phyloP scores from a whole-genome alignment of 1,140 invertebrate genomes.

The Drosophila cardini region DNA sequence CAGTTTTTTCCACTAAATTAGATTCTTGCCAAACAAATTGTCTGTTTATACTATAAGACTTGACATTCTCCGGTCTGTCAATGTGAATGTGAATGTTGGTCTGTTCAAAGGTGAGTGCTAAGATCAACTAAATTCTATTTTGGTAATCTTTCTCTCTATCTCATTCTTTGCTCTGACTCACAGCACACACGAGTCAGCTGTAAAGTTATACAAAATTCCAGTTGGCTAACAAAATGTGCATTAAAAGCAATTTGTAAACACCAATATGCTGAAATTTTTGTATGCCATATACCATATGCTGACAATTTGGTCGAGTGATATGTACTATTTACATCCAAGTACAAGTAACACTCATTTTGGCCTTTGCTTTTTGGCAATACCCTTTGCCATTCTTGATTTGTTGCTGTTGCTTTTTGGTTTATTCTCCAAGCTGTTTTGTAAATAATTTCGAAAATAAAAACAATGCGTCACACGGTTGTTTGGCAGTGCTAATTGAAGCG shows the following conservation, averaged over 20 bases:
- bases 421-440: constrained; percentile 33
- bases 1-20: constrained; percentile 58
- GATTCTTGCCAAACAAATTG: constrained; percentile 38
- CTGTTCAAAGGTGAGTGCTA: constrained; percentile 39
- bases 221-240: constrained; percentile 30
- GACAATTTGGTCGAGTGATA: constrained; percentile 55
- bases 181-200: constrained; percentile 38
- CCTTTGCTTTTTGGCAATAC: constrained; percentile 31
- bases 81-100: constrained; percentile 11
- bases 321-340: constrained; percentile 51
- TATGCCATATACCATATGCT: constrained; percentile 62
- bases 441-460: constrained; percentile 73
- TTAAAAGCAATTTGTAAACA: constrained; percentile 56
- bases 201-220: constrained; percentile 54
- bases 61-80: constrained; percentile 15
- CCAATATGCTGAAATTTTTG: constrained; percentile 47
- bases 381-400: neutral
- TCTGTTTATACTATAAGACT: constrained; percentile 26
- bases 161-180: neutral
- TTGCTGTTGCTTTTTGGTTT: neutral
- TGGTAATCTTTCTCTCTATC: neutral
- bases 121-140: constrained; percentile 42
- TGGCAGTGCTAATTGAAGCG: constrained; percentile 66
- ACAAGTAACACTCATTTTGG: constrained; percentile 44
- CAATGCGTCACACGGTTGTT: constrained; percentile 68